Base-by-base conservation (phyloP, 2,797 vertebrate species). In the Chiroxiphia lanceolata region DNA sequence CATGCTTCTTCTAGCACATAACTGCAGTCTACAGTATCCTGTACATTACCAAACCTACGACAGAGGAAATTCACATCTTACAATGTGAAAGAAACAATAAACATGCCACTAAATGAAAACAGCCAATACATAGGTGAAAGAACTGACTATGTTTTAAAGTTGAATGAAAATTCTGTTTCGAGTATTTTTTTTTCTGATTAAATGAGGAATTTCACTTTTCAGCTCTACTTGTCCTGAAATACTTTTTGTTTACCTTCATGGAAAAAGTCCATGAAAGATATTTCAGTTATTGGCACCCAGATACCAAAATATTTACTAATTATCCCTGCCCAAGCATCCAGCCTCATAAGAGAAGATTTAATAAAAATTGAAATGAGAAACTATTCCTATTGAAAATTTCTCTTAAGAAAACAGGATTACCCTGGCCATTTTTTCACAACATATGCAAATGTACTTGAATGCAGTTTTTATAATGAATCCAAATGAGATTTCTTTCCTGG, bases 241-340 rank as follows among this genome's bases (percentile, higher is more conserved):
- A 6, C 33, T n/a, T 42, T 59, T 53, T 36, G 1, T 47, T 63
- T 70, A 1, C 3, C 17, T 83, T 74, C 4, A 50, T 70, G 19
- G 8, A 25, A 71, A 76, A 60, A 47, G 19, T 14, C 14, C 4
- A 10, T 64, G 3, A 60, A 40, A 61, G 4, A 19, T 67, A 31
- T 31, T 87, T 84, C 33, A 63, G 2, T 6, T 47, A 23, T 21
- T 74, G 13, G 5, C 19, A 67, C 4, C 7, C 22, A 17, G 11
- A 38, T 38, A 33, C 13, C 14, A 70, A 81, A 91, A 87, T n/a
- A 3, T 57, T 81, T 57, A 72, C 6, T 11, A 51, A 15, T 1
- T 61, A 1, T 6, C 10, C 31, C 3, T 3, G 1, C 3, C 4
- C 7, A 53, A 76, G 59, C 7, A 4, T 71, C 1, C 3, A 50